These are phyloP conservation scores for Leptinotarsa tumamoca DNA, from an alignment of 2,888 invertebrate species.

Conservation along the genomic window DNA sequence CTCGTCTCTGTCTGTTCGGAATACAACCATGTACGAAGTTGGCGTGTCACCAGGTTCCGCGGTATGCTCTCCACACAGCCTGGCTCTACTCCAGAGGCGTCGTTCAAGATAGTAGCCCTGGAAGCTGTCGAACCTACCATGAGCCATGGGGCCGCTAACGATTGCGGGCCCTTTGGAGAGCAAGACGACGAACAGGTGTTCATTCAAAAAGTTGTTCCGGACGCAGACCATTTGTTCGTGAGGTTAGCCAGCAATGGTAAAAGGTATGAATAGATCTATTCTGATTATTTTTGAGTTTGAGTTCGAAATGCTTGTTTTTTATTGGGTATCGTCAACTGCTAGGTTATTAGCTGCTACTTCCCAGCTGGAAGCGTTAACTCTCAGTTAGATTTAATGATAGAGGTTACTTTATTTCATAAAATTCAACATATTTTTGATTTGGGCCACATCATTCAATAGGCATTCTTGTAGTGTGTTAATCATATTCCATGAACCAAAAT, in stretches of 20 bases:
- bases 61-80: slow-evolving; percentile 99
- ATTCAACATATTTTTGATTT: too few relatives aligned
- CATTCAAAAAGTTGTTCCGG: slow-evolving; percentile 97
- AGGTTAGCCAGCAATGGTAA: slow-evolving; percentile 95
- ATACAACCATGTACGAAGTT: slow-evolving; percentile 97
- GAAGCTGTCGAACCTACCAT: slow-evolving; percentile 76
- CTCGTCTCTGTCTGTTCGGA: slow-evolving; percentile 96
- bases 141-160: slow-evolving; percentile 67
- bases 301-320: too few relatives aligned
- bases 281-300: too few relatives aligned
- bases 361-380: too few relatives aligned
- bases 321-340: too few relatives aligned
- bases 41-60: slow-evolving; percentile 96
- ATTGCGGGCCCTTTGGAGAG: slow-evolving; percentile 94
- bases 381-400: too few relatives aligned
- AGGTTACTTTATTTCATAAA: too few relatives aligned
- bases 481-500: too few relatives aligned
- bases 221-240: slow-evolving; percentile 94
- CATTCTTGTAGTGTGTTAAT: too few relatives aligned
- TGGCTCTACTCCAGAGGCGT: slow-evolving; percentile 96
- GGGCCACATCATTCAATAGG: too few relatives aligned
- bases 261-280: slow-evolving; percentile 68
- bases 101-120: slow-evolving; percentile 94
- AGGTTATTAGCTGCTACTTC: too few relatives aligned
- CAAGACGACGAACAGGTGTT: slow-evolving; percentile 98